Base-by-base conservation (phyloP, 2,113 vertebrate species). In the Poecilia latipinna region DNA sequence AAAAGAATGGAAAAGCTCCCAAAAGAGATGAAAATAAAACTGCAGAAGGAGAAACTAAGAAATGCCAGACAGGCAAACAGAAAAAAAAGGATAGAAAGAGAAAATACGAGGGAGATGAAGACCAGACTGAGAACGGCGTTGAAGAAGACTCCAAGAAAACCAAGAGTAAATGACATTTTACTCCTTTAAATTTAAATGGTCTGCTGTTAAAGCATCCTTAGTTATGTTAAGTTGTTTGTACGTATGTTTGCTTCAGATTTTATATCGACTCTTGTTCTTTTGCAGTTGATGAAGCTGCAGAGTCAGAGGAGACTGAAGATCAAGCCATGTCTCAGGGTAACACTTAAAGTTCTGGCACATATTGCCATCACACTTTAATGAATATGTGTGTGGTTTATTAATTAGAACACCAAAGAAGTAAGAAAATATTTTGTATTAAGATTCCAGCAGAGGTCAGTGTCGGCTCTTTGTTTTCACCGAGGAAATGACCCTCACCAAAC, bases 1-100 rank as follows among this genome's bases (percentile, higher is more conserved):
- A 95, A 75, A 95, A 88, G 22, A 94, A 84, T n/a, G 94, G 95
- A 32, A 96, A 95, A 65, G 91, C 91, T 81, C 86, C 90, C 74
- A 96, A 96, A 22, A 2, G 51, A 72, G 85, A 92, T 24, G n/a
- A 33, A 78, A 48, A 93, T 82, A 65, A 68, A 24, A 4, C 4
- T 63, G 84, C 6, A 29, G 28, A 28, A 28, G 33, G n/a, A 22
- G 90, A 91, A 72, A 73, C 62, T 29, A 78, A 88, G 44, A 84
- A 82, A 19, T 70, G 80, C 3, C 80, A 76, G 8, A 10, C 17
- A 0, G 54, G 6, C 19, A 82, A 85, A 26, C 80, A 90, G 4
- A 89, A 85, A 31, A 75, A 86, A 26, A 75, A 80, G 73, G 91
- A 88, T 32, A 92, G 71, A n/a, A 89, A 91, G 72, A 94, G 85